A percentile compares a stretch with the other conserved stretches of the same genome.
Evolutionary conservation across 1,140 invertebrate species (phyloP).

Genomic region (Asobara japonica): DNA sequence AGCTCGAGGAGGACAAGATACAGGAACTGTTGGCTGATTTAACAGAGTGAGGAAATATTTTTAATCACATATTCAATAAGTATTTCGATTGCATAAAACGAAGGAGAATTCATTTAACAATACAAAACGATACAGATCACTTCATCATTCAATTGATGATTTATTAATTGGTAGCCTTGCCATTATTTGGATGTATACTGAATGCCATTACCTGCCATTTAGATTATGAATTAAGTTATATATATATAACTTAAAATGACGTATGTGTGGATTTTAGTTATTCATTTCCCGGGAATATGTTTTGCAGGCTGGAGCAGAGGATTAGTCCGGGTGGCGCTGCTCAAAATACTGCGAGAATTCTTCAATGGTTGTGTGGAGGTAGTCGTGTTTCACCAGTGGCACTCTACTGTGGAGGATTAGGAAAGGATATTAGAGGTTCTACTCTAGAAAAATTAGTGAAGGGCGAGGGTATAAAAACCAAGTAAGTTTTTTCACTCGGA

Average conservation of each 20-base stretch:
- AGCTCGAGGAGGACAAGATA: constrained; percentile 58
- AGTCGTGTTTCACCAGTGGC: constrained; percentile 44
- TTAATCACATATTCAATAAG: constrained; percentile 35
- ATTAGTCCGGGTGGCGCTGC: constrained; percentile 65
- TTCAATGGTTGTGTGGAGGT: constrained; percentile 66
- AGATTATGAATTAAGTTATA: no score
- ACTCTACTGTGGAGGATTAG: constrained; percentile 64
- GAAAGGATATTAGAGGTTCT: constrained; percentile 61
- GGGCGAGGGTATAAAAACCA: constrained; percentile 60
- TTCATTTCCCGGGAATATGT: constrained; percentile 1
- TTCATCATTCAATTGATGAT: no score
- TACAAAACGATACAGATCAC: no score
- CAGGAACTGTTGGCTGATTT: constrained; percentile 52
- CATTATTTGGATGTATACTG: no score
- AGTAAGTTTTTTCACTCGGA: constrained; percentile 52
- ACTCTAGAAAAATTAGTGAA: constrained; percentile 58
- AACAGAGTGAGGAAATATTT: constrained; percentile 48
- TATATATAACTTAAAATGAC: no score
- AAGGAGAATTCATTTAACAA: no score
- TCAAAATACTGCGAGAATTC: constrained; percentile 67
- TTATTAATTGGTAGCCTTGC: no score
- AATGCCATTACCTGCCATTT: no score
- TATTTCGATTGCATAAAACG: no score
- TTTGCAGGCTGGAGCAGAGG: constrained; percentile 35
- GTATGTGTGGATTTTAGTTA: no score